Evolutionary conservation across 2,888 invertebrate genomes (phyloP).

Genomic region (Andricus curvator): DNA sequence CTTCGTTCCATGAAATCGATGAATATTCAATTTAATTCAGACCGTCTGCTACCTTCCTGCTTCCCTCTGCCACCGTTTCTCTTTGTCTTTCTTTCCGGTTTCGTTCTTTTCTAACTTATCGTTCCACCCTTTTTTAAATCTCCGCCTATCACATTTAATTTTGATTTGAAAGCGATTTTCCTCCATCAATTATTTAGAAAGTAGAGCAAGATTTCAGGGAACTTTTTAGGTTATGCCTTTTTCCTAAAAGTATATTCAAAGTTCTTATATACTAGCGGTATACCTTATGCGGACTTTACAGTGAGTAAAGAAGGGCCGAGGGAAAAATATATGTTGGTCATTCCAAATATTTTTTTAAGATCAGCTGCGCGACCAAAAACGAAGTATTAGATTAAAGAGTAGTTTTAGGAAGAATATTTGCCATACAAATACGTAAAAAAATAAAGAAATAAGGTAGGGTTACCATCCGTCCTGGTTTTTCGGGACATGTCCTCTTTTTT

Average conservation of each 20-base stretch:
- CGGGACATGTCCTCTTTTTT: too few relatives aligned
- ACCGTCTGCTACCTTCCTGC: slow-evolving; percentile 31
- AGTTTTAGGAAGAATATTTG: too few relatives aligned
- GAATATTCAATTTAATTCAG: slow-evolving; percentile 61
- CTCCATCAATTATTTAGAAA: slow-evolving; percentile 7
- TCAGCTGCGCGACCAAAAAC: too few relatives aligned
- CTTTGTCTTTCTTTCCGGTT: slow-evolving; percentile 42
- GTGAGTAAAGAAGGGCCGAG: not conserved
- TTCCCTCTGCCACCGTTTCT: slow-evolving; percentile 41
- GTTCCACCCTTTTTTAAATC: not conserved
- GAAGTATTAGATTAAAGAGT: too few relatives aligned
- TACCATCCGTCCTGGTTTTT: too few relatives aligned
- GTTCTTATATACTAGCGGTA: not conserved
- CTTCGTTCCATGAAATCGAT: slow-evolving; percentile 54
- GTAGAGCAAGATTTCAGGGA: slow-evolving; percentile 1
- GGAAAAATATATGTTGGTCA: not conserved
- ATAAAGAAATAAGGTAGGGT: too few relatives aligned
- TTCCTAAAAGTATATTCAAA: not conserved
- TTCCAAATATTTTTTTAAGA: too few relatives aligned
- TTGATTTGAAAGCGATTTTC: not conserved
- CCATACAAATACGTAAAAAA: too few relatives aligned
- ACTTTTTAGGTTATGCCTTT: not conserved
- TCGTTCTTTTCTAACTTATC: slow-evolving; percentile 8
- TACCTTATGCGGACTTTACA: not conserved
- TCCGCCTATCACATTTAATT: slow-evolving; percentile 34